Base-by-base conservation (phyloP, 2,113 vertebrate species). In the Pygoscelis adeliae region DNA sequence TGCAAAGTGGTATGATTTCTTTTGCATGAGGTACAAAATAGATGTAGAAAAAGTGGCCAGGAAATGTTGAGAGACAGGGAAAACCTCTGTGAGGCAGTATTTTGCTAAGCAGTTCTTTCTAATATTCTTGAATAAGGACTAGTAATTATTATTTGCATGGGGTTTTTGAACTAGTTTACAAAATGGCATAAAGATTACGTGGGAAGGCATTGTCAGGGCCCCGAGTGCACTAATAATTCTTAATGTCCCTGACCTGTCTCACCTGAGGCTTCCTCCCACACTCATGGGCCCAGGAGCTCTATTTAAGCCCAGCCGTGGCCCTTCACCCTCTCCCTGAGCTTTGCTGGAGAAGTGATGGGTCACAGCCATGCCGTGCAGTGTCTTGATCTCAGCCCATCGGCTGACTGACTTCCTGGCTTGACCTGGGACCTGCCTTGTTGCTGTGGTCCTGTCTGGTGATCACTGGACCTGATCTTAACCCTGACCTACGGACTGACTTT, bases 291-390 rank as follows among this genome's bases (percentile, higher is more conserved):
- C 29, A 80, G 56, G 32, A 85, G 38, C 16, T 79, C 55, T 73
- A 58, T 93, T 69, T 93, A 89, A 93, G 72, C 46, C 71, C 56
- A 78, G 32, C 15, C 12, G 5, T n/a, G 29, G 8, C 0, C 0
- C 0, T 32, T 49, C 0, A 0, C 0, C 42, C 0, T 11, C 0
- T 40, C 0, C 0, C 2, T 17, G 4, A 23, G 46, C 30, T 81
- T 65, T 81, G 20, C 7, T 87, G 50, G 14, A 26, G 59, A 42
- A 16, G 21, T 32, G 11, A 0, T 50, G 38, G 6, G 23, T 56
- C 1, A 1, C 16, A 11, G n/a, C 1, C 0, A 2, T 46, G 10
- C 15, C 55, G 1, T 71, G 4, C 4, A 40, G 18, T 10, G 7
- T 38, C 47, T 61, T 22, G 34, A 22, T 46, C 26, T 63, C 22